A percentile compares a stretch with the other conserved stretches of the same genome.
These are phyloP conservation scores for Odobenus rosmarus DNA, from an alignment of 2,113 vertebrate species.

Conservation along the genomic window DNA sequence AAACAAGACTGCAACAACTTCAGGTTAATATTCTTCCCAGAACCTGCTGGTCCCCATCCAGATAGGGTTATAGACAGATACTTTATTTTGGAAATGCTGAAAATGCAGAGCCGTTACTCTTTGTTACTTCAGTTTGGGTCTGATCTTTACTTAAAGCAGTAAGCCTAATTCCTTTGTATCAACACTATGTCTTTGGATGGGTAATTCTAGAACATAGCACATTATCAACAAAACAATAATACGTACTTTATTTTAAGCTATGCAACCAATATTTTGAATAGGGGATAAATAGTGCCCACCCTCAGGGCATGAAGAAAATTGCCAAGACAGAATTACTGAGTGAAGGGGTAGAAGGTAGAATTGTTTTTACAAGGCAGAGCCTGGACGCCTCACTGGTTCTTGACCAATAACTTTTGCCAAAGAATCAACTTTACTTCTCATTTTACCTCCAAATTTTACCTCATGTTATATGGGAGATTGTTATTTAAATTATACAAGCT, in stretches of 20 bases:
- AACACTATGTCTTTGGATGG: slow-evolving; percentile 24
- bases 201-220: slow-evolving; percentile 53
- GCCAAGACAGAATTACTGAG: slow-evolving; percentile 50
- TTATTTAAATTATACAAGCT: slow-evolving; percentile 60
- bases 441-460: slow-evolving; percentile 66
- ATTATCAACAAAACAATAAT: slow-evolving; percentile 37
- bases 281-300: neutral
- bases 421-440: slow-evolving; percentile 44
- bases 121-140: neutral
- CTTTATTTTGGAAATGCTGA: slow-evolving; percentile 55
- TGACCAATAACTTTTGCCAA: slow-evolving; percentile 64
- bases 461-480: slow-evolving; percentile 10
- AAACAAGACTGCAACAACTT: slow-evolving; percentile 76
- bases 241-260: neutral
- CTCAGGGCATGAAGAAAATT: slow-evolving; percentile 30
- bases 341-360: neutral
- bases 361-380: slow-evolving; percentile 51
- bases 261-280: slow-evolving; percentile 35
- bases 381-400: slow-evolving; percentile 55
- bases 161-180: slow-evolving; percentile 36
- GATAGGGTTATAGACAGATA: slow-evolving; percentile 45
- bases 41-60: slow-evolving; percentile 7
- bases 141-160: slow-evolving; percentile 20
- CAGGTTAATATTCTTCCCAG: slow-evolving; percentile 76
- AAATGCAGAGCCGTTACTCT: slow-evolving; percentile 31